These are phyloP conservation scores for Acleris cristana DNA, from an alignment of 2,888 invertebrate genomes.

Conservation along the genomic window DNA sequence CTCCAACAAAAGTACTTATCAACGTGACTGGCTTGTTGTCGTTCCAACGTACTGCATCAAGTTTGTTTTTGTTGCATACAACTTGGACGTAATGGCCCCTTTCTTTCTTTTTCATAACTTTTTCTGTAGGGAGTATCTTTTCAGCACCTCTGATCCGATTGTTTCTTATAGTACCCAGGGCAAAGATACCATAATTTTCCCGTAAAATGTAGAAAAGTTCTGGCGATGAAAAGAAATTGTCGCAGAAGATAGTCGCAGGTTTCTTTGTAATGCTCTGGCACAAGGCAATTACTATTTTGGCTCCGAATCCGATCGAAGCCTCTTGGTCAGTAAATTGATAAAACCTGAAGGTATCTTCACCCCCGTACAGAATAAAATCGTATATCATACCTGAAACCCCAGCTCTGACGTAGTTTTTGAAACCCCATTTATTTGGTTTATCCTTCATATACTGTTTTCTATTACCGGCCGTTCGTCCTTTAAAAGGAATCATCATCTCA, in stretches of 20 bases:
- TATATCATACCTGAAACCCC: constrained; percentile 56
- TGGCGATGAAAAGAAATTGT: constrained; percentile 21
- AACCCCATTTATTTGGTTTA: constrained; percentile 57
- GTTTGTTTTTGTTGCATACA: constrained; percentile 21
- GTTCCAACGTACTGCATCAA: constrained; percentile 12
- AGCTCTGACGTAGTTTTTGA: constrained; percentile 53
- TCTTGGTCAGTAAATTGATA: constrained; percentile 45
- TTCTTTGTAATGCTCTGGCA: constrained; percentile 38
- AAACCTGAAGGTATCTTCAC: constrained; percentile 49
- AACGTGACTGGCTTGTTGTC: constrained; percentile 29
- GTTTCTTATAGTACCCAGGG: constrained; percentile 2
- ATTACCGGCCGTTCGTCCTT: constrained; percentile 52
- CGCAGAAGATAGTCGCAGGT: constrained; percentile 14
- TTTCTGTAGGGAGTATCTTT: constrained; percentile 10
- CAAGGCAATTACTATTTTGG: constrained; percentile 48
- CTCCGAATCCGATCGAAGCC: constrained; percentile 44
- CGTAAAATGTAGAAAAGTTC: constrained; percentile 7
- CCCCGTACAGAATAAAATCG: constrained; percentile 54
- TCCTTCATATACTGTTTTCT: constrained; percentile 53
- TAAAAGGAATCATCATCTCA: constrained; percentile 57
- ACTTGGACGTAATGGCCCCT: constrained; percentile 20
- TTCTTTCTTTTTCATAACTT: constrained; percentile 23
- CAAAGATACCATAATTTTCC: constrained; percentile 12
- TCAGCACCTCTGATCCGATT: constrained; percentile 17
- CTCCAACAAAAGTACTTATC: constrained; percentile 10